These are phyloP conservation scores for Melanotaenia nigrans DNA, from an alignment of 2,797 vertebrate genomes.

Conservation along the genomic window DNA sequence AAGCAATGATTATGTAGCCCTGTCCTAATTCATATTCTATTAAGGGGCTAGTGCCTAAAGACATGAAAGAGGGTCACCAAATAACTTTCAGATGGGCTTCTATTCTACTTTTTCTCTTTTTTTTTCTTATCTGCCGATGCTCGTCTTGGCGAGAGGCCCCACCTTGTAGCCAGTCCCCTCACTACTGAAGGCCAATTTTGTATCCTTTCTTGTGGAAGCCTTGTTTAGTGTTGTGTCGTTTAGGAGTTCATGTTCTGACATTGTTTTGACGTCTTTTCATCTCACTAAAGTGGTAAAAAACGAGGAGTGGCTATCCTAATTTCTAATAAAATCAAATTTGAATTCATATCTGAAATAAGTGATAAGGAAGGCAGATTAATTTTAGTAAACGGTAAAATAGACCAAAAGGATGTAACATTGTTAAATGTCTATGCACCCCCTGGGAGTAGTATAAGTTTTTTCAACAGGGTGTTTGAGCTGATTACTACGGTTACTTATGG, in stretches of 20 bases:
- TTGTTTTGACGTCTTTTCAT: not conserved
- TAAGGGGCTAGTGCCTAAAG: not conserved
- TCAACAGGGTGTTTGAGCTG: not conserved
- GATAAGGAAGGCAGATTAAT: not conserved
- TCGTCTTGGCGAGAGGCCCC: too few species aligned
- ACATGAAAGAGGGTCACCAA: not conserved
- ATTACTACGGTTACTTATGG: not conserved
- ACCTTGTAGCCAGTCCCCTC: not conserved
- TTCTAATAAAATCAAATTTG: not conserved
- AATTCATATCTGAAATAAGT: not conserved
- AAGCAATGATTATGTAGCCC: too few species aligned
- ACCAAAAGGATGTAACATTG: not conserved
- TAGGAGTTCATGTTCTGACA: too few species aligned
- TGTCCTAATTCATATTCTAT: not conserved
- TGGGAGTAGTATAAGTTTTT: not conserved
- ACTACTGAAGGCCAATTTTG: not conserved
- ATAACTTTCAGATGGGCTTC: too few species aligned
- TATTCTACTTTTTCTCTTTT: too few species aligned
- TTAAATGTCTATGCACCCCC: not conserved
- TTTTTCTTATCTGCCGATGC: too few species aligned
- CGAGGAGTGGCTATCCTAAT: not conserved
- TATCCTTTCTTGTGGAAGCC: conserved; percentile 1
- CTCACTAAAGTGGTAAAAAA: not conserved
- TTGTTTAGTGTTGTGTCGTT: not conserved
- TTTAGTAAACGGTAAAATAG: not conserved